Evolutionary conservation across 2,113 vertebrate genomes (phyloP).

Genomic region (Zosterops japonicus): DNA sequence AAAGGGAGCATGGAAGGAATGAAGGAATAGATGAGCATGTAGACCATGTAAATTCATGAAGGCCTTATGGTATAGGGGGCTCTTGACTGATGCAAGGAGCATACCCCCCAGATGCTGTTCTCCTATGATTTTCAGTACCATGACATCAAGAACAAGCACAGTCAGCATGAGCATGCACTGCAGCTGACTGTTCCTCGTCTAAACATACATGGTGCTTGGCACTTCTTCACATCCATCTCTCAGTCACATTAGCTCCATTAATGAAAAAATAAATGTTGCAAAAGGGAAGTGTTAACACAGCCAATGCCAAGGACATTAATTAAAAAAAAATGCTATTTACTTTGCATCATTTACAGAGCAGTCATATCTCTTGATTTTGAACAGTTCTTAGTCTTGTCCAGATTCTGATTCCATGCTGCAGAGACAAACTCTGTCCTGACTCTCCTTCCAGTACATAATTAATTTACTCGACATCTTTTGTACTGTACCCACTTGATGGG

Average conservation of each 20-base stretch:
- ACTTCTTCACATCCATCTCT: conserved; percentile 14
- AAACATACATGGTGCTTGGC: background rate
- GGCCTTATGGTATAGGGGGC: accelerated
- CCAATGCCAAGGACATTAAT: conserved; percentile 7
- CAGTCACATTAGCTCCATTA: background rate
- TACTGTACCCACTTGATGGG: background rate
- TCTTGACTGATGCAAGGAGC: background rate
- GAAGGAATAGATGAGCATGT: background rate
- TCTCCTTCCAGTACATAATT: background rate
- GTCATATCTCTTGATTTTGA: conserved; percentile 21
- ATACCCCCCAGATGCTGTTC: background rate
- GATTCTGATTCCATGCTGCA: background rate
- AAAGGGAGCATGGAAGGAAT: background rate
- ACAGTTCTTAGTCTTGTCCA: background rate
- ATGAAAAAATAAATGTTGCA: conserved; percentile 67
- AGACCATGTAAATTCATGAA: background rate
- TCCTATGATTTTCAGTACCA: background rate
- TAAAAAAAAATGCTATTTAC: conserved; percentile 51
- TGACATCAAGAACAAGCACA: background rate
- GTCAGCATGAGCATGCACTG: background rate
- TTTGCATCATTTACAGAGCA: background rate
- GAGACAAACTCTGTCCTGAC: background rate
- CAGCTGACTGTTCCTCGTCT: background rate
- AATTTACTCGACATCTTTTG: background rate
- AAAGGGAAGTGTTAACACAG: conserved; percentile 45